These are phyloP conservation scores for Notospermus geniculatus DNA, from an alignment of 1,140 invertebrate species.

Conservation along the genomic window DNA sequence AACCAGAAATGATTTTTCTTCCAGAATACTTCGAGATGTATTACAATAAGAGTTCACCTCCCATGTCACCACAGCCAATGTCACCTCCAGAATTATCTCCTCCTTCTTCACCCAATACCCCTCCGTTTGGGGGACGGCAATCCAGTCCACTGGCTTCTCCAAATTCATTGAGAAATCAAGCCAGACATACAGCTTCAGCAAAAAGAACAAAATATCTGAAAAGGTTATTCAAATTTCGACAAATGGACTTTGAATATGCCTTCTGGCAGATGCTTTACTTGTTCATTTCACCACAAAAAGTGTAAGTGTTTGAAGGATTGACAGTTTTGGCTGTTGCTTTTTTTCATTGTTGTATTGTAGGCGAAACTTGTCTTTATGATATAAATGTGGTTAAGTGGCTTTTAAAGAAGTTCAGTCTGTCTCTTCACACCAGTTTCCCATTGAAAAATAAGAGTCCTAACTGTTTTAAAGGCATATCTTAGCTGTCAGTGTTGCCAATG, in stretches of 20 bases:
- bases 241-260: conserved; percentile 99
- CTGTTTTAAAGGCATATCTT: no score
- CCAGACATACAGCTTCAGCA: conserved; percentile 66
- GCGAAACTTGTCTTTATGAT: conserved; percentile 9
- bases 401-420: neutral
- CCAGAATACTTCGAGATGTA: no score
- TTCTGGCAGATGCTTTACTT: conserved; percentile 98
- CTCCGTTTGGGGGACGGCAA: neutral
- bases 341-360: neutral
- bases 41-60: no score
- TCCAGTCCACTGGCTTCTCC: neutral
- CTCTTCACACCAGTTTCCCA: neutral
- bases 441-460: neutral
- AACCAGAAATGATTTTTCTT: no score
- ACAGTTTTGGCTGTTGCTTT: neutral
- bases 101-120: neutral
- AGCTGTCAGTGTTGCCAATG: no score
- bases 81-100: no score
- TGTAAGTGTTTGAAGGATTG: conserved; percentile 64
- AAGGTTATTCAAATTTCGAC: conserved; percentile 84
- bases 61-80: no score
- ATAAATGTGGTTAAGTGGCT: neutral
- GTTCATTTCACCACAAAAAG: conserved; percentile 93
- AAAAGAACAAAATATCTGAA: conserved; percentile 92
- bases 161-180: conserved; percentile 16